Conservation (phyloP, 2,888 invertebrate species). For the Mesorhabditis sp. region DNA sequence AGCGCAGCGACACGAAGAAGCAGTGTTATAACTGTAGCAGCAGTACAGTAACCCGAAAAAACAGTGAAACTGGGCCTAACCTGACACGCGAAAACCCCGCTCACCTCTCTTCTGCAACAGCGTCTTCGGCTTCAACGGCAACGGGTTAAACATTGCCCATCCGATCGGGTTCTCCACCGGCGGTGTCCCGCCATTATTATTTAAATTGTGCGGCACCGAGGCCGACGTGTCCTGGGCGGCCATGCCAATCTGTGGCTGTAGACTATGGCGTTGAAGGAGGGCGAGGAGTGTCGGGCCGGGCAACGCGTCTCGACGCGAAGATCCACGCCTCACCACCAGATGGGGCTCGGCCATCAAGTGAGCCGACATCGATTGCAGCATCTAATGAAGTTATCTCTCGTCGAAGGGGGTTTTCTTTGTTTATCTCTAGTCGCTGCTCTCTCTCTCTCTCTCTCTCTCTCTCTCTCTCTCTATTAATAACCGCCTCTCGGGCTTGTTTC, state of each 20-base stretch:
- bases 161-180: slow-evolving; percentile 34
- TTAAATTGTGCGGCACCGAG: too few species aligned
- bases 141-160: slow-evolving; percentile 41
- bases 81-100: too few species aligned
- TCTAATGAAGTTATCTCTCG: slow-evolving; percentile 10
- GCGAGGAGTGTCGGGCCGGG: slow-evolving; percentile 26
- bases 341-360: slow-evolving; percentile 42
- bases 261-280: slow-evolving; percentile 7
- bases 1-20: too few species aligned
- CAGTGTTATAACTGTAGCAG: too few species aligned
- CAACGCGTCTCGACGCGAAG: slow-evolving; percentile 14
- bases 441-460: too few species aligned
- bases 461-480: too few species aligned
- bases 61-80: too few species aligned
- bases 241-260: slow-evolving; percentile 11
- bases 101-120: not conserved
- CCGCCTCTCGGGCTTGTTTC: too few species aligned
- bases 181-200: too few species aligned
- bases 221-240: slow-evolving; percentile 10
- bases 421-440: too few species aligned
- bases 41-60: too few species aligned
- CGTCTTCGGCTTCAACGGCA: slow-evolving; percentile 25
- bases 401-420: too few species aligned
- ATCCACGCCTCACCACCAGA: slow-evolving; percentile 13
- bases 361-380: slow-evolving; percentile 45